Conservation (phyloP, 2,797 vertebrate species). For the Pristis pectinata region DNA sequence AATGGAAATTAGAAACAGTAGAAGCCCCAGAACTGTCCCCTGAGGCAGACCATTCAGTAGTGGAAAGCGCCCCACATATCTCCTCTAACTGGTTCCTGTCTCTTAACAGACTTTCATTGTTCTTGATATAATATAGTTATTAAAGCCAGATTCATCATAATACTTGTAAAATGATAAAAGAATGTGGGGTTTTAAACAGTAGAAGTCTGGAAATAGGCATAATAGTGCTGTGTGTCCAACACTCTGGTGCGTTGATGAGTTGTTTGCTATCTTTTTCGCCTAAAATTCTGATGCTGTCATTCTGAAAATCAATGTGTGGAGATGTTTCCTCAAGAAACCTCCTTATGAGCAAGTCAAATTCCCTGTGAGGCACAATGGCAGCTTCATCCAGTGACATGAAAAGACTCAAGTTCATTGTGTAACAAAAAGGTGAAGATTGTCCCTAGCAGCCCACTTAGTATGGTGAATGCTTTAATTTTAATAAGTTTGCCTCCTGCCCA, state of each 20-base stretch:
- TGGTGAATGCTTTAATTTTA: background rate
- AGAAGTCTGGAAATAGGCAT: background rate
- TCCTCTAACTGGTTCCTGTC: background rate
- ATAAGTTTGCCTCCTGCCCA: background rate
- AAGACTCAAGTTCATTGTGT: background rate
- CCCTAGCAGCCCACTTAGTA: background rate
- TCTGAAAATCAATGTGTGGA: background rate
- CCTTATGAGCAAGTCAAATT: background rate
- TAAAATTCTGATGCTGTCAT: background rate
- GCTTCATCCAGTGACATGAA: background rate
- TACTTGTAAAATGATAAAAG: background rate
- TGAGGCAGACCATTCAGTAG: background rate
- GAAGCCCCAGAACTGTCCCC: background rate
- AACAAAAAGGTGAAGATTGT: background rate
- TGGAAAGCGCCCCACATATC: background rate
- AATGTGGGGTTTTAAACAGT: background rate
- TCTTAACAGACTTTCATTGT: background rate
- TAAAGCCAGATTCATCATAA: background rate
- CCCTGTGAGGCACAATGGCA: background rate
- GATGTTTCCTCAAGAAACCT: background rate
- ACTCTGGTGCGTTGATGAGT: background rate
- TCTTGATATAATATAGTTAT: background rate
- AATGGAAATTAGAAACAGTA: background rate
- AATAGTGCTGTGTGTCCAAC: background rate
- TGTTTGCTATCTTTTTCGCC: background rate